Percentiles rank a stretch among this genome's conserved stretches.
Conservation (phyloP, 2,113 vertebrate species). For the Vidua macroura region DNA sequence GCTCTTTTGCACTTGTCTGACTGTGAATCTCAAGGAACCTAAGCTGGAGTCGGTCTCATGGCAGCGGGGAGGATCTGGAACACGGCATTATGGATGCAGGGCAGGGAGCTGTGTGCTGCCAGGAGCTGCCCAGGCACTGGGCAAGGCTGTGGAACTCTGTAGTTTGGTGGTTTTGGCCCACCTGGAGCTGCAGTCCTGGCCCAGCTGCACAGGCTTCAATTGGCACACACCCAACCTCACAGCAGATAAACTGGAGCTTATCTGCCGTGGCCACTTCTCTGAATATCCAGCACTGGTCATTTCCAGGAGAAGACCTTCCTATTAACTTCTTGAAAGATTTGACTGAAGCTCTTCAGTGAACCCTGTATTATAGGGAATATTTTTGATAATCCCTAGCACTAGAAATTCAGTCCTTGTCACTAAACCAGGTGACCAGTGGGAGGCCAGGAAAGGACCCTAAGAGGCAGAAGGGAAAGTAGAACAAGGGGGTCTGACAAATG, state of each 20-base stretch:
- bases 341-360: not conserved
- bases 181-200: not conserved
- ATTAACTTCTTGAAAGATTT: not conserved
- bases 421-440: not conserved
- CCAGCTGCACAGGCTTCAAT: not conserved
- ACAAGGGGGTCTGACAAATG: not conserved
- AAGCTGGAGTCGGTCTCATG: not conserved
- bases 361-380: not conserved
- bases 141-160: too few species aligned
- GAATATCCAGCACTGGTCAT: not conserved
- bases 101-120: not conserved
- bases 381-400: not conserved
- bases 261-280: not conserved
- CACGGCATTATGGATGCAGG: not conserved
- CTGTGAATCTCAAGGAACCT: not conserved
- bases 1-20: not conserved
- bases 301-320: not conserved
- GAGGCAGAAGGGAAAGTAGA: not conserved
- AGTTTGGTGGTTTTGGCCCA: not conserved
- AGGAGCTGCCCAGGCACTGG: not conserved
- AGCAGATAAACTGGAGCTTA: not conserved
- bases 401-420: not conserved
- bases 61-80: not conserved
- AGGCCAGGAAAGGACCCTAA: not conserved
- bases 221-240: not conserved